These are phyloP conservation scores for Drosophila cognata DNA, from an alignment of 2,888 invertebrate genomes.

Conservation along the genomic window DNA sequence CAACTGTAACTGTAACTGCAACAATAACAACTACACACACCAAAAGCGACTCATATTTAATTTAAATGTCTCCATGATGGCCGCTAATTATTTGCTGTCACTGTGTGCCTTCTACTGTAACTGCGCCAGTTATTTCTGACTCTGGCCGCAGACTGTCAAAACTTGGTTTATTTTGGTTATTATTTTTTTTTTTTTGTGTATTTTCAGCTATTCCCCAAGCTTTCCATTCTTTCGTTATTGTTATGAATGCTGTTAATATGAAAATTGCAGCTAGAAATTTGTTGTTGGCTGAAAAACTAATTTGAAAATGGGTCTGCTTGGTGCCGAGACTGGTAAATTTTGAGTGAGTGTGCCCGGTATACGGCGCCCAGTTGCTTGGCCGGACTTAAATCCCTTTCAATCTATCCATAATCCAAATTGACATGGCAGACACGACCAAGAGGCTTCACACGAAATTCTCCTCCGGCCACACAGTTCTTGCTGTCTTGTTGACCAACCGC, in stretches of 20 bases:
- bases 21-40: constrained; percentile 10
- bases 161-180: constrained; percentile 2
- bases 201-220: constrained; percentile 48
- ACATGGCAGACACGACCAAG: constrained; percentile 61
- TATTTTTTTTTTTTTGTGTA: constrained; percentile 3
- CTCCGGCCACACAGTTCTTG: constrained; percentile 4
- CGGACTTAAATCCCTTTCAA: constrained; percentile 71
- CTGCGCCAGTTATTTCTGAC: constrained; percentile 30
- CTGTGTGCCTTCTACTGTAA: constrained; percentile 54
- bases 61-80: constrained; percentile 69
- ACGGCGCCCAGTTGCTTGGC: constrained; percentile 34
- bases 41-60: constrained; percentile 65
- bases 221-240: constrained; percentile 18
- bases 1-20: constrained; percentile 12
- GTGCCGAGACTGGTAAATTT: constrained; percentile 13
- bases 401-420: constrained; percentile 76
- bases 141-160: constrained; percentile 45
- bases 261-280: constrained; percentile 45
- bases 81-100: constrained; percentile 71
- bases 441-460: constrained; percentile 47
- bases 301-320: constrained; percentile 70
- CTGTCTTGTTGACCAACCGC: constrained; percentile 80
- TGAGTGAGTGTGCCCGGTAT: constrained; percentile 19
- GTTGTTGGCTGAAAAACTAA: constrained; percentile 63
- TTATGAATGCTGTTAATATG: constrained; percentile 42